These are phyloP conservation scores for Lophura nycthemera DNA, from an alignment of 2,113 vertebrate genomes.

Conservation along the genomic window DNA sequence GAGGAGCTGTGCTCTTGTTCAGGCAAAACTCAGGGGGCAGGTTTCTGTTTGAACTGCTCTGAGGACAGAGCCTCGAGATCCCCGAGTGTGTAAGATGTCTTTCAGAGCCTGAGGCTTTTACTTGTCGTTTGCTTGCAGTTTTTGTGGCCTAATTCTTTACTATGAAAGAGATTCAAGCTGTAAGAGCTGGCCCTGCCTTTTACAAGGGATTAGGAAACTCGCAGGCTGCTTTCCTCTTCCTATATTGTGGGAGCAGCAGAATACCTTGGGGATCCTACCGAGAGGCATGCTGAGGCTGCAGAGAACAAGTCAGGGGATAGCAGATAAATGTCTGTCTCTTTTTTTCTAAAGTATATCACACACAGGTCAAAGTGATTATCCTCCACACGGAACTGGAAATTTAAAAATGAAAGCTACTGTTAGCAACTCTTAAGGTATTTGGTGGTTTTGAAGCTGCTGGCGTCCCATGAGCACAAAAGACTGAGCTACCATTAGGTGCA, in stretches of 20 bases:
- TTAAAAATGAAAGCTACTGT: background rate
- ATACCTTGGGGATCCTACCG: background rate
- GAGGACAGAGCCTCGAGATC: background rate
- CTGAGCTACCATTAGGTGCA: background rate
- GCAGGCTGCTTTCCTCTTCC: constrained; percentile 40
- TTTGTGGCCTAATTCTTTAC: background rate
- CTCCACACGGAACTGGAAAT: background rate
- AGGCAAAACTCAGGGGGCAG: background rate
- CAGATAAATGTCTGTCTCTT: background rate
- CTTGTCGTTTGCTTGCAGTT: background rate
- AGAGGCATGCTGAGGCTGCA: background rate
- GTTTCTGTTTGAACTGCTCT: background rate
- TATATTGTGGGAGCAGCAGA: background rate
- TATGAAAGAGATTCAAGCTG: constrained; percentile 23
- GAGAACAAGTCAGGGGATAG: background rate
- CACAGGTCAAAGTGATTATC: background rate
- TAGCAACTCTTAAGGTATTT: background rate
- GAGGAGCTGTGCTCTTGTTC: background rate
- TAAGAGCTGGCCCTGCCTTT: constrained; percentile 51
- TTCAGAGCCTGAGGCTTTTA: background rate
- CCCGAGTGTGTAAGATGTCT: background rate
- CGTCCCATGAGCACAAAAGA: background rate
- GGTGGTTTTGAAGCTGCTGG: background rate
- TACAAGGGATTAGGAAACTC: constrained; percentile 60
- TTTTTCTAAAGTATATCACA: background rate